Evolutionary conservation across 2,113 vertebrate species (phyloP), one percentile per base, ranked within the genome.

Genomic region (Pagrus major): DNA sequence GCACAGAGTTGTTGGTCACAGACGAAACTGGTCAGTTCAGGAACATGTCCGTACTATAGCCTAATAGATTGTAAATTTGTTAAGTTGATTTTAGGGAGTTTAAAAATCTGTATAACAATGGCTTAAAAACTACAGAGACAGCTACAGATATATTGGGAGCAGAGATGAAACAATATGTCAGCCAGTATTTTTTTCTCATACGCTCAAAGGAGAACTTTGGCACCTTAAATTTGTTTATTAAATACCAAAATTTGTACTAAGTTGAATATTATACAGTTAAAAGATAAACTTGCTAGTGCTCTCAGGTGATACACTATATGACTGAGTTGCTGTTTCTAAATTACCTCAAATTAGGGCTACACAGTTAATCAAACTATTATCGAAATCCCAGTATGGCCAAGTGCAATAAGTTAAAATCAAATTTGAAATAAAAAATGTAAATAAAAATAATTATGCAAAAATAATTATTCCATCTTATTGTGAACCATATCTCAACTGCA

Each of bases 11-110:
- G 58, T 78, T 49, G 55, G 35, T 85, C 63, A 72, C 33, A 31
- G 65, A 37, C n/a, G 4, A 75, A 88, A 80, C 68, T 33, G 74
- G 42, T 74, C 78, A 49, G 23, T 20, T 4, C 31, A 12, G 29
- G n/a, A 71, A 56, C 31, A 15, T 0, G 21, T 61, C 35, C 23
- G 23, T 49, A 49, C 20, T 58, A 14, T n/a, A 39, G n/a, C 27
- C 20, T 1, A 1, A 16, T 31, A 9, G 9, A 9, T 46, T 20
- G 7, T 29, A 18, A 51, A 39, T 33, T 41, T 41, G 25, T 35
- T 29, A 27, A 18, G 9, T 20, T 1, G 3, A 23, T 33, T 20
- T 69, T 69, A 54, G 3, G 39, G 21, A 35, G 29, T 39, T 56
- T 29, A 4, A 29, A 39, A 27, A 33, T n/a, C 20, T 31, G 11